Conservation (phyloP, 1,140 invertebrate species). For the Euura saliciscinereae region DNA sequence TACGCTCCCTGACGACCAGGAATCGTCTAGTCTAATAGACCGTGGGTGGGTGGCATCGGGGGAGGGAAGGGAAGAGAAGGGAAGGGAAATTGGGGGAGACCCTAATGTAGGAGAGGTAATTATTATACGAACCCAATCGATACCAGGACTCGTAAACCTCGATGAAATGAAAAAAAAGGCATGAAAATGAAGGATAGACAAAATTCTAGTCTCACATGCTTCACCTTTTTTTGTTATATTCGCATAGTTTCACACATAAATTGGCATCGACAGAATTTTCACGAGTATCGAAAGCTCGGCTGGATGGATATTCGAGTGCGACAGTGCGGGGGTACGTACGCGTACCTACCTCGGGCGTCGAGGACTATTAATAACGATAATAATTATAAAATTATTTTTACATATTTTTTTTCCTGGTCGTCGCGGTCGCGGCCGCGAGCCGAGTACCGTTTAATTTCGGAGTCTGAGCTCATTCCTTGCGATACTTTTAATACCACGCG, state of each 20-base stretch:
- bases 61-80: conserved; percentile 4
- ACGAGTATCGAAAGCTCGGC: neutral
- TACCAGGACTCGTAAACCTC: conserved; percentile 44
- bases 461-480: neutral
- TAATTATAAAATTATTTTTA: conserved; percentile 42
- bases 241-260: too few relatives aligned
- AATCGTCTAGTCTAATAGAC: conserved; percentile 38
- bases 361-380: conserved; percentile 28
- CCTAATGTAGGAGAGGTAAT: conserved; percentile 52
- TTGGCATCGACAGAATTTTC: too few relatives aligned
- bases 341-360: neutral
- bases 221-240: too few relatives aligned
- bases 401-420: conserved; percentile 17
- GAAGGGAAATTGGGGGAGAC: conserved; percentile 39
- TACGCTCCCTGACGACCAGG: conserved; percentile 1
- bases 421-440: too few relatives aligned
- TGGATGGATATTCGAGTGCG: neutral
- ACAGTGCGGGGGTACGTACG: too few relatives aligned
- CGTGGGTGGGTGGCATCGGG: neutral
- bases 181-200: conserved; percentile 10
- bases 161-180: conserved; percentile 3
- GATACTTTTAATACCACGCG: neutral
- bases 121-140: conserved; percentile 55
- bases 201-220: neutral
- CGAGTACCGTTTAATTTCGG: neutral